phyloP scores from a whole-genome alignment of 2,888 invertebrate genomes.

The Caenorhabditis sp. region DNA sequence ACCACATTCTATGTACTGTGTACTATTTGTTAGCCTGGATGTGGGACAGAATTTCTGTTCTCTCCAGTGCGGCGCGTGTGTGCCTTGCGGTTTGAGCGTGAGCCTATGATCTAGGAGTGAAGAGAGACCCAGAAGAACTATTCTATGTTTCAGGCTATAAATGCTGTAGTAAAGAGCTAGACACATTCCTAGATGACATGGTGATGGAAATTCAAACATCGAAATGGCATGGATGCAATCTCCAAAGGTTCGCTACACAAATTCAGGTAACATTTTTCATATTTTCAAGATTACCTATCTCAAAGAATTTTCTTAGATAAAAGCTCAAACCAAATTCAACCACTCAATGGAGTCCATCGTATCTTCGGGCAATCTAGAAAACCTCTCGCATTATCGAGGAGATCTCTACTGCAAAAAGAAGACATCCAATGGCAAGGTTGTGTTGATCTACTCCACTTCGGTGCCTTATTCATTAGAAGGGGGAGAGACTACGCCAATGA shows the following conservation, averaged over 20 bases:
- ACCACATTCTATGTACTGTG: too few species aligned
- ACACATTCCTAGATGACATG: slow-evolving; percentile 17
- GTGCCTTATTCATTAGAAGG: slow-evolving; percentile 23
- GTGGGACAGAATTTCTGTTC: too few species aligned
- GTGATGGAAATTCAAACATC: slow-evolving; percentile 21
- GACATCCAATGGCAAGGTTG: slow-evolving; percentile 24
- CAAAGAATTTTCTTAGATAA: too few species aligned
- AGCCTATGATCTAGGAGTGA: too few species aligned
- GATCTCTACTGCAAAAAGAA: slow-evolving; percentile 36
- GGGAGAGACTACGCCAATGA: slow-evolving; percentile 28
- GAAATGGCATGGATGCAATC: slow-evolving; percentile 30
- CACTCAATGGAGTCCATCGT: slow-evolving; percentile 38
- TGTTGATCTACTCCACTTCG: slow-evolving; percentile 25
- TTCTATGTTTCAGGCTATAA: slow-evolving; percentile 23
- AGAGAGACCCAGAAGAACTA: too few species aligned
- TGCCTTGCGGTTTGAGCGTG: too few species aligned
- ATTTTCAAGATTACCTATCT: too few species aligned
- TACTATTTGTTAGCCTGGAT: too few species aligned
- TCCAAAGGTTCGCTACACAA: slow-evolving; percentile 32
- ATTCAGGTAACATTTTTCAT: slow-evolving; percentile 29
- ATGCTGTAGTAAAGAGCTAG: slow-evolving; percentile 29
- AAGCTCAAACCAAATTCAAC: slow-evolving; percentile 21
- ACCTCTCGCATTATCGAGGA: slow-evolving; percentile 22
- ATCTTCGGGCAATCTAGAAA: slow-evolving; percentile 30
- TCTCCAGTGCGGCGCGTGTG: too few species aligned